Percentiles rank a stretch among this genome's conserved stretches.
These are phyloP conservation scores for Drosophila nr. medialis DNA, from an alignment of 2,888 invertebrate species.

Conservation along the genomic window DNA sequence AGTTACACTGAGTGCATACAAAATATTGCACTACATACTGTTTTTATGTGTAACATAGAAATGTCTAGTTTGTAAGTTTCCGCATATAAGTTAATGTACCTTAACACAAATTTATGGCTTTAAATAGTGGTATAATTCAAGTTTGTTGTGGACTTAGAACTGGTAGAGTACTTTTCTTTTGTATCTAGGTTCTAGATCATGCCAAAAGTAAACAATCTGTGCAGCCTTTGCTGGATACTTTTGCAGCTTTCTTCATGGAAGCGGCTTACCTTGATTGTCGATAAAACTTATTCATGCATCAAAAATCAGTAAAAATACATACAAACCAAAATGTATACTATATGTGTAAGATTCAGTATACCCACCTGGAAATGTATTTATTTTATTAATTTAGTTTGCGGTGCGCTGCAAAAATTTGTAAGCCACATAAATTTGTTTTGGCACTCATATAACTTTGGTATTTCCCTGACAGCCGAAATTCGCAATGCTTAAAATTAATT, in stretches of 20 bases:
- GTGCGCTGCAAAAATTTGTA: conserved; percentile 48
- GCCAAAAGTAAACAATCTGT: not conserved
- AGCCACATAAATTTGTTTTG: conserved; percentile 54
- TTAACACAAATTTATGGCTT: not conserved
- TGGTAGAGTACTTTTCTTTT: not conserved
- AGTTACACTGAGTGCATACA: not conserved
- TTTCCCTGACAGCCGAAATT: conserved; percentile 62
- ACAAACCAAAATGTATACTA: conserved; percentile 8
- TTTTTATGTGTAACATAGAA: not conserved
- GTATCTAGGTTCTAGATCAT: not conserved
- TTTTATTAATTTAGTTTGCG: conserved; percentile 21
- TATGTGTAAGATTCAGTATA: not conserved
- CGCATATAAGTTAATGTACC: not conserved
- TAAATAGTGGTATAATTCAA: not conserved
- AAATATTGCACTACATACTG: not conserved
- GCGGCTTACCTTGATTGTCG: conserved; percentile 77
- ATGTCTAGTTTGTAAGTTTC: not conserved
- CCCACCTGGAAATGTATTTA: conserved; percentile 26
- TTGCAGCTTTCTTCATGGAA: conserved; percentile 9
- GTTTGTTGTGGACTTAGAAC: not conserved
- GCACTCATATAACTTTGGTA: conserved; percentile 57
- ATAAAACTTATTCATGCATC: conserved; percentile 77
- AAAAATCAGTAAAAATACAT: conserved; percentile 29
- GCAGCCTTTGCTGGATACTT: not conserved
- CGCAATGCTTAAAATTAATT: conserved; percentile 72